Percentiles rank a stretch among this genome's conserved stretches.
phyloP scores from a whole-genome alignment of 2,113 vertebrate genomes.

The Dicerorhinus sumatrensis region DNA sequence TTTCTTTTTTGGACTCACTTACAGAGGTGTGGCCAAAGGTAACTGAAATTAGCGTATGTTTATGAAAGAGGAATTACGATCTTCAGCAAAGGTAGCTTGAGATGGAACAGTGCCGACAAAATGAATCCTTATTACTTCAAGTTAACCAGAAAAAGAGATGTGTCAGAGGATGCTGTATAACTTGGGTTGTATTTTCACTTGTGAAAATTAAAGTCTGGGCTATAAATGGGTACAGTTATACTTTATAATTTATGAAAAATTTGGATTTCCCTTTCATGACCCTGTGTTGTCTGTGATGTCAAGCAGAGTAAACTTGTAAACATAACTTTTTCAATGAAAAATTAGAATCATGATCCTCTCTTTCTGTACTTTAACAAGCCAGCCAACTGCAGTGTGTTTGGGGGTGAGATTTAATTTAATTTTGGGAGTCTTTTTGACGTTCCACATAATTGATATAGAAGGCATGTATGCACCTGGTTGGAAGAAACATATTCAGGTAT shows the following conservation, averaged over 20 bases:
- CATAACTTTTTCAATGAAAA: background rate
- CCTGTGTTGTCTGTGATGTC: background rate
- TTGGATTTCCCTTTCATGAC: background rate
- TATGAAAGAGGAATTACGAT: background rate
- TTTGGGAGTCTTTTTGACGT: background rate
- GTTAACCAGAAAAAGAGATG: background rate
- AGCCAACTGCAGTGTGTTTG: background rate
- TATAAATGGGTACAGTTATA: background rate
- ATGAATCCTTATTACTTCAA: background rate
- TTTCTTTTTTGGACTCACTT: conserved; percentile 24
- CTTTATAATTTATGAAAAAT: background rate
- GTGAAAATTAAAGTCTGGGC: background rate
- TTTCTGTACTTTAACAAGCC: background rate
- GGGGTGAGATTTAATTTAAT: background rate
- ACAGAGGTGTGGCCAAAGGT: background rate
- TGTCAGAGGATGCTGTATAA: background rate
- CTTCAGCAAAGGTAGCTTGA: background rate
- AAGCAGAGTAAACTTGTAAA: background rate
- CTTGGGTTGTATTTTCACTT: background rate
- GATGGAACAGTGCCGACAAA: background rate
- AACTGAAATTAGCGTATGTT: background rate
- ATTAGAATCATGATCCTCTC: background rate
- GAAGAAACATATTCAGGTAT: background rate
- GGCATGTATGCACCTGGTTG: background rate
- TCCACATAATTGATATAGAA: background rate